phyloP scores from a whole-genome alignment of 2,888 invertebrate species.

The Meandrusa payeni region DNA sequence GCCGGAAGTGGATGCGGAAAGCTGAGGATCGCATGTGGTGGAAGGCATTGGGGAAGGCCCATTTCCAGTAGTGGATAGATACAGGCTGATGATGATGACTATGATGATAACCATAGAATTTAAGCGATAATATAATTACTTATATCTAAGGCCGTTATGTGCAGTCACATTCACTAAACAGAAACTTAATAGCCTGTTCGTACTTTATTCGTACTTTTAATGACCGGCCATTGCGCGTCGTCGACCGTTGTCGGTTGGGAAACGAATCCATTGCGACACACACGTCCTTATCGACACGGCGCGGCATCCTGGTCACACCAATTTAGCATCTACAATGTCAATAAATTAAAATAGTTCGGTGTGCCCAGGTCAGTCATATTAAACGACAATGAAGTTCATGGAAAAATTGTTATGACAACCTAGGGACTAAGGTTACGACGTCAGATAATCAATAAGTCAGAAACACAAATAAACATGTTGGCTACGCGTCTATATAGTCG shows the following conservation, averaged over 20 bases:
- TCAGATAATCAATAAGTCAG: too few relatives aligned
- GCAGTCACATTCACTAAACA: conserved; percentile 9
- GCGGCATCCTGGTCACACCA: conserved; percentile 10
- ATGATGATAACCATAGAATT: too few relatives aligned
- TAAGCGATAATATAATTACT: not conserved
- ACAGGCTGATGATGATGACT: too few relatives aligned
- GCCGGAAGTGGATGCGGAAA: too few relatives aligned
- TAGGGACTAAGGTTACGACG: too few relatives aligned
- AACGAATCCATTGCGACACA: conserved; percentile 6
- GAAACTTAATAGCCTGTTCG: not conserved
- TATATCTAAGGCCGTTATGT: conserved; percentile 3
- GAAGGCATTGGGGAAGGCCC: too few relatives aligned
- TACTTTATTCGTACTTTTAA: conserved; percentile 8
- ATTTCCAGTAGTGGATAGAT: too few relatives aligned
- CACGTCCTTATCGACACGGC: conserved; percentile 12
- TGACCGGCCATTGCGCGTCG: not conserved
- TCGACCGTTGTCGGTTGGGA: conserved; percentile 9
- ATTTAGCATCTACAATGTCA: conserved; percentile 14
- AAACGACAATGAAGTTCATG: conserved; percentile 7
- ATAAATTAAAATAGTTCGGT: conserved; percentile 14
- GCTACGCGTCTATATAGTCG: too few relatives aligned
- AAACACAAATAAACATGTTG: too few relatives aligned
- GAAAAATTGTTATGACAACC: too few relatives aligned
- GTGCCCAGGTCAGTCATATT: conserved; percentile 1
- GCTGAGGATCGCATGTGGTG: too few relatives aligned